These are phyloP conservation scores for Diplodus puntazzo DNA, from an alignment of 2,797 vertebrate species.

Conservation along the genomic window DNA sequence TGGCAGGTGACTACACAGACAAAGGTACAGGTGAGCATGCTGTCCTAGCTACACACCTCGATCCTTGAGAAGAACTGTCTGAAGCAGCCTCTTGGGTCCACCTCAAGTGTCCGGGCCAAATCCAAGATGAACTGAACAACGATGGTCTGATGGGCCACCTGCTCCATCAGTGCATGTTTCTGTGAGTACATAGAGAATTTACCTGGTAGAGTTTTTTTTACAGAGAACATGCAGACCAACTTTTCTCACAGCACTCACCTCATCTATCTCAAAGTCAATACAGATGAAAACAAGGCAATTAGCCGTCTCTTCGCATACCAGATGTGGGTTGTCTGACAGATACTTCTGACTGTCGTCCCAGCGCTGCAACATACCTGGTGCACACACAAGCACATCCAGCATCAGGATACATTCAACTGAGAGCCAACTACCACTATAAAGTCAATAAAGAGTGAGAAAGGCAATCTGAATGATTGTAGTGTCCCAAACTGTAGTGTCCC, in stretches of 20 bases:
- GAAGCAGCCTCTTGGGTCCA: constrained; percentile 92
- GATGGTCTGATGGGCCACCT: constrained; percentile 94
- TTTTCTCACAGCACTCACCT: constrained; percentile 80
- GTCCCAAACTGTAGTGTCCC: too few relatives aligned
- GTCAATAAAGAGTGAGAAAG: too few relatives aligned
- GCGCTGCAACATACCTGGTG: constrained; percentile 90
- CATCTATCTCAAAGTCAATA: constrained; percentile 91
- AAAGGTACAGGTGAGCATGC: background rate
- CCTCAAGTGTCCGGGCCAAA: constrained; percentile 87
- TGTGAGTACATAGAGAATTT: constrained; percentile 49
- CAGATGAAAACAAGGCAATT: constrained; percentile 93
- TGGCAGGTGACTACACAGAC: background rate
- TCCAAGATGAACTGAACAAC: constrained; percentile 95
- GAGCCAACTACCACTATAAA: too few relatives aligned
- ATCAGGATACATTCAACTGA: background rate
- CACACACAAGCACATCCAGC: constrained; percentile 16
- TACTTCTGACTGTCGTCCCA: constrained; percentile 96
- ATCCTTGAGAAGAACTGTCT: constrained; percentile 93
- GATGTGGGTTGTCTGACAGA: constrained; percentile 89
- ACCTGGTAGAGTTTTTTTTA: background rate
- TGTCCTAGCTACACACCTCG: constrained; percentile 80
- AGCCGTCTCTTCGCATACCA: constrained; percentile 93
- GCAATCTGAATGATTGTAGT: too few relatives aligned
- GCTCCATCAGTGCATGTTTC: constrained; percentile 94
- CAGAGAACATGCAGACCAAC: background rate